Evolutionary conservation across 1,140 invertebrate species (phyloP).

Genomic region (Metopolophium dirhodum): DNA sequence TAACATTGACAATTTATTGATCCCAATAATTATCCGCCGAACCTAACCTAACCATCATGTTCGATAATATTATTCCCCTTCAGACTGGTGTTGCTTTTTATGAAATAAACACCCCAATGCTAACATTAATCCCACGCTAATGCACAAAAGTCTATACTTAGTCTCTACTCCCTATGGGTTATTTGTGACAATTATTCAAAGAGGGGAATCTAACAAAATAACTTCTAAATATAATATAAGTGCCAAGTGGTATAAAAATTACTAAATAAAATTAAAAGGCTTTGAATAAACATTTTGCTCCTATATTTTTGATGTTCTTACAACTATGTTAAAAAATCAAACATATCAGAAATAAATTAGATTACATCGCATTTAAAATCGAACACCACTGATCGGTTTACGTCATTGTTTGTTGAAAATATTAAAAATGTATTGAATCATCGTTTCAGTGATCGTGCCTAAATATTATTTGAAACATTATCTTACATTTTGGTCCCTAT

Average conservation of each 20-base stretch:
- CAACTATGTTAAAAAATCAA: neutral
- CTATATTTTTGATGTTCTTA: neutral
- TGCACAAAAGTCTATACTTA: slow-evolving; percentile 29
- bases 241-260: neutral
- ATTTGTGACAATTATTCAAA: slow-evolving; percentile 45
- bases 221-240: neutral
- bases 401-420: neutral
- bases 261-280: neutral
- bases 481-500: neutral
- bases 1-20: slow-evolving; percentile 9
- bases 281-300: neutral
- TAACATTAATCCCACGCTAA: neutral
- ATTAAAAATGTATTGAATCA: neutral
- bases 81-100: slow-evolving; percentile 12
- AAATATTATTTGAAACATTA: neutral
- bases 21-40: neutral
- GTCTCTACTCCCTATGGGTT: slow-evolving; percentile 17
- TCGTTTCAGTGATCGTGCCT: neutral
- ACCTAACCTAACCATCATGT: neutral
- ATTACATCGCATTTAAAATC: no score
- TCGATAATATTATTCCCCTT: neutral
- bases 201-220: neutral
- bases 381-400: neutral
- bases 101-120: slow-evolving; percentile 8
- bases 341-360: no score